Evolutionary conservation across 2,888 invertebrate species (phyloP), one percentile per base, ranked within the genome.

Genomic region (Hoplodrina ambigua): DNA sequence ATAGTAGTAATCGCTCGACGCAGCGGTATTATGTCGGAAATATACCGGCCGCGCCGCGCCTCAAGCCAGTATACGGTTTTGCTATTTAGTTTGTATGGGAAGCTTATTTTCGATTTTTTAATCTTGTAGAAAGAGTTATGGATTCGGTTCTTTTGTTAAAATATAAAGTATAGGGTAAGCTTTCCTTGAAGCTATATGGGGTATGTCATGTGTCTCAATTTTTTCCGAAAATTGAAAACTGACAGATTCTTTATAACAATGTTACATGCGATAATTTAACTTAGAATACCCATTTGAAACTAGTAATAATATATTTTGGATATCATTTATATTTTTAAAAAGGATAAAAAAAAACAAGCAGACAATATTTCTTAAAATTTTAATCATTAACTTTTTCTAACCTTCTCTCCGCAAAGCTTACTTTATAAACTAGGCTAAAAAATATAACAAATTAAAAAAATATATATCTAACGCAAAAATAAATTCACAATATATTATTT

Each of bases 1-100:
- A 96, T 96, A 96, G 96, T 96, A 96, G 96, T 96, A 96, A 96
- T 96, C 96, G 96, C 96, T 96, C 96, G 96, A 96, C 96, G 96
- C 96, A 96, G 96, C 96, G 96, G 96, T 96, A 96, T 96, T 96
- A 96, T 96, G 96, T 96, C 95, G 96, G 96, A 96, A 96, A 96
- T 96, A 96, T 96, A 96, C 95, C 94, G 95, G 94, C 91, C 90
- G 95, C 91, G 89, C 90, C 92, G 92, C 94, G 95, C 92, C 94
- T 94, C 92, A 91, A 92, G 95, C 95, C 95, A 94, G 87, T 93
- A 91, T 89, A 93, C 92, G 85, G 90, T 92, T 95, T 93, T 85
- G 86, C 89, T 88, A 95, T 95, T 96, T 96, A 96, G 94, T 96
- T 96, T 95, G 94, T 96, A 96, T 95, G 95, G 93, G 90, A 91